Evolutionary conservation across 2,113 vertebrate species (phyloP).

Genomic region (Argyrosomus japonicus): DNA sequence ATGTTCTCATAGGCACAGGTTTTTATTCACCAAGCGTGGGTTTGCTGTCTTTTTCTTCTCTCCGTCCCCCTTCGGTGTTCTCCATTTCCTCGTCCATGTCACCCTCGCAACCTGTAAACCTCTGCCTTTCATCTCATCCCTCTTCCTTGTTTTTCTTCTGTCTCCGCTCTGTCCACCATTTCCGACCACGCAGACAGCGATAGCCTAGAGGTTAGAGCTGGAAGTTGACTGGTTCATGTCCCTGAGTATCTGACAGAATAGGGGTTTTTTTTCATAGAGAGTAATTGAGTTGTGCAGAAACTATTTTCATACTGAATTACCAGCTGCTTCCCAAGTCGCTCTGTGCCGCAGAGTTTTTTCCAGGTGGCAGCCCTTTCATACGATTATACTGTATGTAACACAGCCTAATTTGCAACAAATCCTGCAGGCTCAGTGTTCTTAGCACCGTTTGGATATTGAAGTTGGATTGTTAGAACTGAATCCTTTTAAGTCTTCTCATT

Average conservation of each 20-base stretch:
- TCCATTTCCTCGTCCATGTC: background rate
- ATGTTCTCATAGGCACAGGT: background rate
- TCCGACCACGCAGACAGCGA: background rate
- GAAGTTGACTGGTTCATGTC: constrained; percentile 3
- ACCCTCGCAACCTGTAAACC: background rate
- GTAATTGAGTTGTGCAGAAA: background rate
- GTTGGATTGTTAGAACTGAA: background rate
- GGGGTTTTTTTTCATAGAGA: background rate
- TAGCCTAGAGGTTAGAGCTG: constrained; percentile 30
- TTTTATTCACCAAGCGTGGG: background rate
- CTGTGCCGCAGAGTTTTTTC: background rate
- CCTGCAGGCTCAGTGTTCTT: background rate
- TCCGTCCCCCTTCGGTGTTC: background rate
- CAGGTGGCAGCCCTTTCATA: background rate
- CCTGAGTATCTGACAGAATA: background rate
- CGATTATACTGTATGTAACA: background rate
- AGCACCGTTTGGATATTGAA: background rate
- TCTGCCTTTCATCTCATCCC: constrained; percentile 18
- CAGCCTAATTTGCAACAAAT: background rate
- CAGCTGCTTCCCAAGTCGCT: background rate
- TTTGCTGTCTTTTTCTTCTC: background rate
- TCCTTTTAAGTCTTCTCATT: background rate
- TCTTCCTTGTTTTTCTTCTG: constrained; percentile 18
- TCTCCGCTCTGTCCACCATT: constrained; percentile 12
- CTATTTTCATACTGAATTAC: background rate